A percentile compares a stretch with the other conserved stretches of the same genome.
Evolutionary conservation across 2,113 vertebrate genomes (phyloP).

Genomic region (Sakesphorus luctuosus): DNA sequence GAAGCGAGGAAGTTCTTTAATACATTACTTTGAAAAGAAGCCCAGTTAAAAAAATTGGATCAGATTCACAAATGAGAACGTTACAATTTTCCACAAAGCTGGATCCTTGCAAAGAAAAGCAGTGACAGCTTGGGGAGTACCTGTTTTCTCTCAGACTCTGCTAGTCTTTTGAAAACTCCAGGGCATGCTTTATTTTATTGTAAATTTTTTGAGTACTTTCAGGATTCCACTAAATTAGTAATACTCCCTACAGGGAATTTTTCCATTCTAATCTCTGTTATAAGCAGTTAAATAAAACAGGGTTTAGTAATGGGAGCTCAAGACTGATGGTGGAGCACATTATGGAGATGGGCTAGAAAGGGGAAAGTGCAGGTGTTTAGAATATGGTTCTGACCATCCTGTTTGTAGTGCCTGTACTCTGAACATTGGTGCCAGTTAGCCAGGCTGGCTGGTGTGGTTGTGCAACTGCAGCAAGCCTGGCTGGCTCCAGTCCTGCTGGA

Average conservation of each 20-base stretch:
- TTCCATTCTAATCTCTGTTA: not conserved
- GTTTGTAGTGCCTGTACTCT: not conserved
- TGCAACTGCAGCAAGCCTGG: not conserved
- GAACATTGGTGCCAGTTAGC: not conserved
- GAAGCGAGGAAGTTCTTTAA: not conserved
- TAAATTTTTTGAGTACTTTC: not conserved
- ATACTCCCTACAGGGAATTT: not conserved
- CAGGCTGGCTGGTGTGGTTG: fast-evolving
- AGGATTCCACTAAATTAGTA: not conserved
- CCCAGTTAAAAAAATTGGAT: not conserved
- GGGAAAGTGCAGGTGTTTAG: not conserved
- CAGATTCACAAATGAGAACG: not conserved
- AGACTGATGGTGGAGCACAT: not conserved
- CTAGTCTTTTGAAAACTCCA: not conserved
- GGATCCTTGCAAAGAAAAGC: not conserved
- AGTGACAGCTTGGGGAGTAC: not conserved
- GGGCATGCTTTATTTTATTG: not conserved
- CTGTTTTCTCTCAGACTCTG: constrained; percentile 13
- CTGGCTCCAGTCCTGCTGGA: fast-evolving
- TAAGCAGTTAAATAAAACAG: not conserved
- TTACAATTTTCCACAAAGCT: not conserved
- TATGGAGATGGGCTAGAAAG: not conserved
- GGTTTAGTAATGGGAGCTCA: not conserved
- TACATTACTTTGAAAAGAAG: not conserved
- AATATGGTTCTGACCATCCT: not conserved